Conservation (phyloP, 2,797 vertebrate species). For the Muraenolepis orangiensis region DNA sequence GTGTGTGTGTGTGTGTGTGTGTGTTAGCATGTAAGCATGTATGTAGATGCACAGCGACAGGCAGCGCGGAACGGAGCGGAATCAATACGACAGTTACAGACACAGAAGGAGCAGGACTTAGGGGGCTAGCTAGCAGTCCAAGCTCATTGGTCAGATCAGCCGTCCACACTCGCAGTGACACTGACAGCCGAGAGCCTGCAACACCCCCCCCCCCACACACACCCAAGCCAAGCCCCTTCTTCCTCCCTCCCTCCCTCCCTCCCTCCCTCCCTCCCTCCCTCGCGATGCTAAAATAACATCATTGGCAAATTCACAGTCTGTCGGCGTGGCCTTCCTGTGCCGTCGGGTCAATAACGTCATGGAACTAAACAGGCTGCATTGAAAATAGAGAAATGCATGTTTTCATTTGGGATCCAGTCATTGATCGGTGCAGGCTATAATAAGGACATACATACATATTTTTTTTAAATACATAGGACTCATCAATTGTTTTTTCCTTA, state of each 20-base stretch:
- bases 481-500: not conserved
- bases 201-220: slow-evolving; percentile 42
- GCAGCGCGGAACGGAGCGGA: slow-evolving; percentile 85
- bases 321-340: not conserved
- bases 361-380: not conserved
- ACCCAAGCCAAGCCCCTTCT: not conserved
- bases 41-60: slow-evolving; percentile 96
- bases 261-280: not conserved
- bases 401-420: not conserved
- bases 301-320: not conserved
- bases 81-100: slow-evolving; percentile 98
- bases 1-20: too few species aligned
- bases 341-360: not conserved
- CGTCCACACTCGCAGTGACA: slow-evolving; percentile 81
- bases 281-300: slow-evolving; percentile 54
- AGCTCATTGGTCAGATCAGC: slow-evolving; percentile 97
- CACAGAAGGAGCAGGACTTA: slow-evolving; percentile 85
- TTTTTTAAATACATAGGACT: not conserved
- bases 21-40: too few species aligned
- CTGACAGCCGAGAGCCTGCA: slow-evolving; percentile 83
- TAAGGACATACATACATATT: not conserved
- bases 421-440: not conserved
- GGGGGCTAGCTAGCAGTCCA: slow-evolving; percentile 98
- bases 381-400: not conserved
- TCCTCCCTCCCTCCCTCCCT: too few species aligned